phyloP scores from a whole-genome alignment of 2,113 vertebrate species.

The Phalacrocorax carbo region DNA sequence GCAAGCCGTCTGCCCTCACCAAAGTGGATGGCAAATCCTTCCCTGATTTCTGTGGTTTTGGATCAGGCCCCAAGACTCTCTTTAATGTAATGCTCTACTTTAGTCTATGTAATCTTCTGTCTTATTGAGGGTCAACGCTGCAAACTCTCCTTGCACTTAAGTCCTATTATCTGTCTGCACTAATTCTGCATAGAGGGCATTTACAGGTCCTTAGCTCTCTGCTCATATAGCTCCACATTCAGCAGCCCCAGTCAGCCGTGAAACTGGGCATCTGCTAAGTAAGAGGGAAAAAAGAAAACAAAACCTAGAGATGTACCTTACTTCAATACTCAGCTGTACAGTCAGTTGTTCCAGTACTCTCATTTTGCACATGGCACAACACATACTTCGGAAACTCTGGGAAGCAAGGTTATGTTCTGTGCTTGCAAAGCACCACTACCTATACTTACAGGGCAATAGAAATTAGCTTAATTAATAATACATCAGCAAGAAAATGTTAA shows the following conservation, averaged over 20 bases:
- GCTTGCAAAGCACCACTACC: constrained; percentile 22
- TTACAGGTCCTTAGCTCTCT: neutral
- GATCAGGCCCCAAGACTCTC: neutral
- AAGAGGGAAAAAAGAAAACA: neutral
- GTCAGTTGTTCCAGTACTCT: neutral
- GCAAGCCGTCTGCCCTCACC: neutral
- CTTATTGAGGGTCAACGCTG: neutral
- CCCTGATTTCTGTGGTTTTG: neutral
- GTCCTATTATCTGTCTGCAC: neutral
- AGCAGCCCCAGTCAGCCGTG: neutral
- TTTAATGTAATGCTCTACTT: neutral
- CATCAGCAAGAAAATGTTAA: constrained; percentile 46
- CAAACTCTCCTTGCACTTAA: neutral
- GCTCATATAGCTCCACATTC: neutral
- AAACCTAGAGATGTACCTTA: neutral
- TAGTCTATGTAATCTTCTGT: neutral
- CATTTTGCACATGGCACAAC: neutral
- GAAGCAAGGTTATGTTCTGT: neutral
- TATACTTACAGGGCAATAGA: constrained; percentile 24
- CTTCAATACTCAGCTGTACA: neutral
- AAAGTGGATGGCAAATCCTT: neutral
- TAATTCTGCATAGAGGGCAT: neutral
- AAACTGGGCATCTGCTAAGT: neutral
- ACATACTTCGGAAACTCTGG: neutral
- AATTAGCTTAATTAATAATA: constrained; percentile 51